These are phyloP conservation scores for Diabrotica balteata DNA, from an alignment of 2,888 invertebrate genomes.

Conservation along the genomic window DNA sequence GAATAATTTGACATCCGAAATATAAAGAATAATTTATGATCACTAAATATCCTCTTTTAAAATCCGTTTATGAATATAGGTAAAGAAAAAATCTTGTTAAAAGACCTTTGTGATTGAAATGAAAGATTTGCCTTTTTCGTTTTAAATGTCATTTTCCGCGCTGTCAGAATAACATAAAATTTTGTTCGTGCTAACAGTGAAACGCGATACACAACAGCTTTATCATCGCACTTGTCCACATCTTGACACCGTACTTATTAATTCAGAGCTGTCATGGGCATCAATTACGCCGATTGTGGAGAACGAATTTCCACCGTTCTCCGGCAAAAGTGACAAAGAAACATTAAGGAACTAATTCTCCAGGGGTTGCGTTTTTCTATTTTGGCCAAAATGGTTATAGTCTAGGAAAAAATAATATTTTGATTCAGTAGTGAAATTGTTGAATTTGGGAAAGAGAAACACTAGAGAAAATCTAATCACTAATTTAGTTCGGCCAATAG, in stretches of 20 bases:
- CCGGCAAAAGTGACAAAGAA: constrained; percentile 31
- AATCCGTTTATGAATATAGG: too few relatives aligned
- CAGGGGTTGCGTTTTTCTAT: constrained; percentile 7
- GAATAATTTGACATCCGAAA: too few relatives aligned
- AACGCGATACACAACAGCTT: constrained; percentile 12
- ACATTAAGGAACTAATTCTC: constrained; percentile 25
- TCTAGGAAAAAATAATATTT: not conserved
- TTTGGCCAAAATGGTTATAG: constrained; percentile 4
- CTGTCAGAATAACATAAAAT: constrained; percentile 8
- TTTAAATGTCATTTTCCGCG: not conserved
- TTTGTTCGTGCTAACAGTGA: constrained; percentile 6
- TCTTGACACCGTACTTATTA: constrained; percentile 14
- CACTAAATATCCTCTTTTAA: too few relatives aligned
- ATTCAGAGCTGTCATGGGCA: constrained; percentile 21
- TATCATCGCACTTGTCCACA: constrained; percentile 7
- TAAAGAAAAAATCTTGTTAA: too few relatives aligned
- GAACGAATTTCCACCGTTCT: constrained; percentile 18
- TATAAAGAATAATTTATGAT: too few relatives aligned
- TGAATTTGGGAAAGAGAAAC: not conserved
- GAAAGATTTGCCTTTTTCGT: too few relatives aligned
- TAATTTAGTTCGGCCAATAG: too few relatives aligned
- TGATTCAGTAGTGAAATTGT: not conserved
- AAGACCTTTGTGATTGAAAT: too few relatives aligned
- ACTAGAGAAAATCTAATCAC: too few relatives aligned
- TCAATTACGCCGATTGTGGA: constrained; percentile 17